Evolutionary conservation across 1,140 invertebrate genomes (phyloP), one percentile per base, ranked within the genome.

Genomic region (Lasaia peninsularis): DNA sequence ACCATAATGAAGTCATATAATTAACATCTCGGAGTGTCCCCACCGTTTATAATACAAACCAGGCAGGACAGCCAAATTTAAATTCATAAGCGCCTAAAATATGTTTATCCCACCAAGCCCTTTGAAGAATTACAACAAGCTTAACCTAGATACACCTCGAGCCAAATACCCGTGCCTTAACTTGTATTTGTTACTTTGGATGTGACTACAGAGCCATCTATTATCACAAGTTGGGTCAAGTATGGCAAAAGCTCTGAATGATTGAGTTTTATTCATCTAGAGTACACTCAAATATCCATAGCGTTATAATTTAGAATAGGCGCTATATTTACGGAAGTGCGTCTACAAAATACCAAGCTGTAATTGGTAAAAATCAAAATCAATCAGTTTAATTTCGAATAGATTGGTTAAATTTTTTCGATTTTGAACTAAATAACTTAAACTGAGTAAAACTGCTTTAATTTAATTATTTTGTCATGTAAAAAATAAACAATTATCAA

Each of bases 191-290:
- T 65, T 54, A 58, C 49, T 32, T 34, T 33, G 67, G 62, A 64
- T 67, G 57, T 70, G 67, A 58, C 63, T 51, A 50, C 31, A 62
- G 44, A 50, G 48, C 62, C 64, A 70, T 70, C 65, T 64, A 63
- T 70, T 70, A 70, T 61, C 62, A 57, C 63, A 62, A 63, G 58
- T 56, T 60, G 64, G 66, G 59, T 67, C 59, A 61, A 67, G 35
- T 16, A 16, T 5, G 35, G 4, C 16, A 40, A 14, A 14, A 40
- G 14, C 12, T 40, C 35, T 6, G 12, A 40, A 40, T 40, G 8
- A 3, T 40, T 40, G 35, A 40, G 14, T 18, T 40, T 16, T 16
- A 1, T 2, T 18, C 9, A 40, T 18, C 7, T 18, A 40, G 35
- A 40, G 8, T 7, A 1, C 9, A 8, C 35, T 40, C 35, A 40